Conservation (phyloP, 2,888 invertebrate genomes). For the Poecilus cupreus region DNA sequence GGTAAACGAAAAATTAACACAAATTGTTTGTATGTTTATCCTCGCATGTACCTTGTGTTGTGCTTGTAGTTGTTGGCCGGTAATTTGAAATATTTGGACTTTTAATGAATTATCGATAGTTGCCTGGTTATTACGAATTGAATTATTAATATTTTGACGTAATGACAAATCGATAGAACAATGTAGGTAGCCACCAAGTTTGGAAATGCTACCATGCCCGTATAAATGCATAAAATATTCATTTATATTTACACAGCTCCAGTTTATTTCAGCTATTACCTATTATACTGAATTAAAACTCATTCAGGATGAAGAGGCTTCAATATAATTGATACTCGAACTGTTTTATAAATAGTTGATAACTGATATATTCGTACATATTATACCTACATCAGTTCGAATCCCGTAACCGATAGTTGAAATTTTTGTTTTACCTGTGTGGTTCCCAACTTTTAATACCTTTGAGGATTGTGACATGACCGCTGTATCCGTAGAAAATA, state of each 20-base stretch:
- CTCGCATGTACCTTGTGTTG: neutral
- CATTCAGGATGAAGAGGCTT: too few relatives aligned
- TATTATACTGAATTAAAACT: too few relatives aligned
- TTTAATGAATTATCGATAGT: constrained; percentile 20
- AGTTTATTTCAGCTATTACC: neutral
- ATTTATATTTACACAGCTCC: neutral
- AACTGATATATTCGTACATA: too few relatives aligned
- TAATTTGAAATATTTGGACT: constrained; percentile 18
- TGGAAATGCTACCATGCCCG: neutral
- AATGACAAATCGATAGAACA: constrained; percentile 52
- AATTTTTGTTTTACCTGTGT: too few relatives aligned
- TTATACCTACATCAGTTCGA: too few relatives aligned
- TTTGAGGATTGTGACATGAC: too few relatives aligned
- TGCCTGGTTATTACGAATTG: constrained; percentile 10
- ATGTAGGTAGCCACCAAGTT: neutral
- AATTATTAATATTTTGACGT: constrained; percentile 41
- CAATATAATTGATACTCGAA: too few relatives aligned
- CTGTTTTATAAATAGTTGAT: too few relatives aligned
- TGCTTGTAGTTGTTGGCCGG: neutral
- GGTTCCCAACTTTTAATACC: too few relatives aligned
- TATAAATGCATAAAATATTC: neutral
- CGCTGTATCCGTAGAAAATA: too few relatives aligned
- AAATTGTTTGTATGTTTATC: too few relatives aligned
- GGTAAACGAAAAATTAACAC: neutral
- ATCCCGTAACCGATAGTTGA: too few relatives aligned